Evolutionary conservation across 2,797 vertebrate species (phyloP).

Genomic region (Gallinago stenura): DNA sequence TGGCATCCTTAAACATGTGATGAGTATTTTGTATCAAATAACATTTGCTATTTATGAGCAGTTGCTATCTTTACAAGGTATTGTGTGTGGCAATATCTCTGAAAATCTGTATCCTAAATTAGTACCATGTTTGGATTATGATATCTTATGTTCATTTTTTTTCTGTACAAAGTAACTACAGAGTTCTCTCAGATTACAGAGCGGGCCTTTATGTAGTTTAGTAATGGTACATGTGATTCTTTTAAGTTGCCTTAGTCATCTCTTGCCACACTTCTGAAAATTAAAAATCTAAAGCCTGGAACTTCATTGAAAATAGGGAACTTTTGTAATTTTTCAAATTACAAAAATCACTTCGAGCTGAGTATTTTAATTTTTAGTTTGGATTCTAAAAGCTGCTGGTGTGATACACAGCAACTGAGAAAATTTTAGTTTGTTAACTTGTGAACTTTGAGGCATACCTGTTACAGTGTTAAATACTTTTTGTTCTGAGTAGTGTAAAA

Average conservation of each 20-base stretch:
- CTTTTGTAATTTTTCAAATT: not conserved
- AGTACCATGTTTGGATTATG: not conserved
- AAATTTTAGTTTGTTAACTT: not conserved
- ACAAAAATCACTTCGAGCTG: not conserved
- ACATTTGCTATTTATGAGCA: not conserved
- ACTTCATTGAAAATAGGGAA: not conserved
- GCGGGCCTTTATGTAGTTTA: not conserved
- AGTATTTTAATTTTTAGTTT: not conserved
- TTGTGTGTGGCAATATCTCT: not conserved
- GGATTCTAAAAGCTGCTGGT: not conserved
- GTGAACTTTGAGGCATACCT: not conserved
- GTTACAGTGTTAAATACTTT: not conserved
- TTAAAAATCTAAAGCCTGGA: not conserved
- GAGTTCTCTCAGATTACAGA: not conserved
- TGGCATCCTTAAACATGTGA: not conserved
- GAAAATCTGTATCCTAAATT: not conserved
- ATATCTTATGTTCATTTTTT: not conserved
- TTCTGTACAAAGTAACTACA: not conserved
- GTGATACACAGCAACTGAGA: not conserved
- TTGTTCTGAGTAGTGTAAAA: not conserved
- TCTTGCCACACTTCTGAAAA: slow-evolving; percentile 8
- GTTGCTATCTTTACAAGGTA: not conserved
- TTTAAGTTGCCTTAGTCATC: slow-evolving; percentile 46
- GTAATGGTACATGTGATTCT: not conserved
- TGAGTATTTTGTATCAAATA: not conserved